These are phyloP conservation scores for Cassiopea xamachana DNA, from an alignment of 30 jellyfish, hydroid and myxozoan genomes.

Conservation along the genomic window DNA sequence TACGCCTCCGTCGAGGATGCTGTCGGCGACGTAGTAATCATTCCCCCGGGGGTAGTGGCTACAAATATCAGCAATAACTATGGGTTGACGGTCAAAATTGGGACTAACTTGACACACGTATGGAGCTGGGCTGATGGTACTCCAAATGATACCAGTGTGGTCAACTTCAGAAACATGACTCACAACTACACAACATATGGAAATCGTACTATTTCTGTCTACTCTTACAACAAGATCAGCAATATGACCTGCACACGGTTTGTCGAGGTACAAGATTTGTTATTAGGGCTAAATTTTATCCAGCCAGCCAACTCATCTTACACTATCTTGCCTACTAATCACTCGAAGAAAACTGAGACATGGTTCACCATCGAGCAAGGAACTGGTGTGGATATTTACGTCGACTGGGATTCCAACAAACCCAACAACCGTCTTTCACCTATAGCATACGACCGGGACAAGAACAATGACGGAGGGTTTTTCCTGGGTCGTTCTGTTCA, in stretches of 20 bases:
- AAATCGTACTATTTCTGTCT: conserved; percentile 79
- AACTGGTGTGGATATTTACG: conserved; percentile 65
- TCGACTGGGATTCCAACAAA: conserved; percentile 61
- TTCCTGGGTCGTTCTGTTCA: conserved; percentile 48
- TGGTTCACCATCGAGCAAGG: conserved; percentile 68
- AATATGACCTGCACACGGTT: conserved; percentile 11
- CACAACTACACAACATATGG: conserved; percentile 81
- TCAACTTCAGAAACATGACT: conserved; percentile 38
- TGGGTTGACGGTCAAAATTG: conserved; percentile 29
- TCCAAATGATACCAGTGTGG: conserved; percentile 47
- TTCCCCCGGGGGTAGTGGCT: conserved; percentile 69
- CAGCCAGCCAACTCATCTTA: conserved; percentile 17
- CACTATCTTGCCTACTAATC: conserved; percentile 44
- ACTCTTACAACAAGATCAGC: conserved; percentile 77
- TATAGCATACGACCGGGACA: conserved; percentile 64
- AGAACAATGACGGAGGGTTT: conserved; percentile 23
- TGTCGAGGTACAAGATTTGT: conserved; percentile 79
- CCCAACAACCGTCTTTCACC: conserved; percentile 48
- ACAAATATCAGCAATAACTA: conserved; percentile 45
- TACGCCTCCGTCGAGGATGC: conserved; percentile 75
- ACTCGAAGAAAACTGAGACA: conserved; percentile 2
- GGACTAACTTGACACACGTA: conserved; percentile 78
- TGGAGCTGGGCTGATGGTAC: conserved; percentile 86
- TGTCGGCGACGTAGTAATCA: conserved; percentile 33
- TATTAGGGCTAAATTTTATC: conserved; percentile 56